Conservation (phyloP, 2,113 vertebrate species). For the Herpetotheres cachinnans region DNA sequence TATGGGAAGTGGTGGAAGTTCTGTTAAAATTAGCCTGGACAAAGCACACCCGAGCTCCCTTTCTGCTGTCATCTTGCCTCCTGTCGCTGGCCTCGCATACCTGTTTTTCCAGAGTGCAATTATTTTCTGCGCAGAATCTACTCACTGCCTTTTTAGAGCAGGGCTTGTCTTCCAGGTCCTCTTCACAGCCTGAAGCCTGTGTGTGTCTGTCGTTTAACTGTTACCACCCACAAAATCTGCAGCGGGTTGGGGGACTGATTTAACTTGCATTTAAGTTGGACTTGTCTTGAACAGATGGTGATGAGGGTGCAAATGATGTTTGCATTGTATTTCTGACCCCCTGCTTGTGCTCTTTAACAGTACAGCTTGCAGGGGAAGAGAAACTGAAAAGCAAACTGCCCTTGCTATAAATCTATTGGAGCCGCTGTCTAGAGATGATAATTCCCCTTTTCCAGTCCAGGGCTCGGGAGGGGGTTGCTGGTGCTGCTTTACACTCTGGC, state of each 20-base stretch:
- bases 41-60: neutral
- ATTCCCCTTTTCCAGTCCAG: neutral
- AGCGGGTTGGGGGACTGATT: neutral
- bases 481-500: neutral
- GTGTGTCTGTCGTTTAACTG: neutral
- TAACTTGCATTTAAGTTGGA: neutral
- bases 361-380: neutral
- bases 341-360: neutral
- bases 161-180: neutral
- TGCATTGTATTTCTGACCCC: neutral
- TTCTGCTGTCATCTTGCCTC: neutral
- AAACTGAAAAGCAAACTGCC: neutral
- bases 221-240: neutral
- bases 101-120: neutral
- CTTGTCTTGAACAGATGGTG: neutral
- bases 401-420: neutral
- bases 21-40: conserved; percentile 51
- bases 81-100: neutral
- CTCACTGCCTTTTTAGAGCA: neutral
- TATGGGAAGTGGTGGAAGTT: conserved; percentile 62
- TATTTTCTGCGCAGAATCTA: neutral
- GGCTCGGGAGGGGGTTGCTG: neutral
- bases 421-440: neutral
- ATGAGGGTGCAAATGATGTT: neutral
- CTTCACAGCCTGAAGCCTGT: neutral